These are phyloP conservation scores for Mus musculus DNA, from an alignment of 2,113 vertebrate genomes.

Conservation along the genomic window DNA sequence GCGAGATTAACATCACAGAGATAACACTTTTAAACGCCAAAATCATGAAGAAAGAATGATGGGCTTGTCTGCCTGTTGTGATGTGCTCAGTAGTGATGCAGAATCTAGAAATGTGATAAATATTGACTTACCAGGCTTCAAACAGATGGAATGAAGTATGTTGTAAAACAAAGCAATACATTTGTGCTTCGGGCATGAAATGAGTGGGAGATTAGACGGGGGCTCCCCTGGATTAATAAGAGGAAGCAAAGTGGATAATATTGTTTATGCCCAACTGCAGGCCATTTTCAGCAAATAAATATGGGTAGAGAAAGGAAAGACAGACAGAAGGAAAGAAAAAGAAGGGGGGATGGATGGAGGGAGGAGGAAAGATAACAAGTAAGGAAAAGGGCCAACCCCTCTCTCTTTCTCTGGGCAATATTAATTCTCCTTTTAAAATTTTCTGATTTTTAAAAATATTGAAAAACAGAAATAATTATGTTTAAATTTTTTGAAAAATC, in stretches of 20 bases:
- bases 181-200: slow-evolving; percentile 78
- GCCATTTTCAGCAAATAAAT: slow-evolving; percentile 59
- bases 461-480: slow-evolving; percentile 18
- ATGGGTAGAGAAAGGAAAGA: not conserved
- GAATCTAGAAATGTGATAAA: slow-evolving; percentile 72
- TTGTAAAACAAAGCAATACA: slow-evolving; percentile 66
- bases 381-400: not conserved
- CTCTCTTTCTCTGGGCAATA: slow-evolving; percentile 6
- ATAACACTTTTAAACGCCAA: slow-evolving; percentile 56
- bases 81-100: slow-evolving; percentile 38
- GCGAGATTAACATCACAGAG: not conserved
- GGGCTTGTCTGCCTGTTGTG: slow-evolving; percentile 10
- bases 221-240: slow-evolving; percentile 78
- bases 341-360: not conserved
- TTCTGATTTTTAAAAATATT: slow-evolving; percentile 53
- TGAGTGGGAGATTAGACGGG: slow-evolving; percentile 66
- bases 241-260: slow-evolving; percentile 78
- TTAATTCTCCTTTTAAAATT: slow-evolving; percentile 66
- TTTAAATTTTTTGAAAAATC: not conserved
- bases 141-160: slow-evolving; percentile 62
- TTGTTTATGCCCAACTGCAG: slow-evolving; percentile 62
- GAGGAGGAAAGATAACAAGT: not conserved
- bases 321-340: not conserved
- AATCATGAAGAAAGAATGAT: not conserved
- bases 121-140: slow-evolving; percentile 62